Evolutionary conservation across 2,113 vertebrate species (phyloP), one percentile per base, ranked within the genome.

Genomic region (Dicerorhinus sumatrensis): DNA sequence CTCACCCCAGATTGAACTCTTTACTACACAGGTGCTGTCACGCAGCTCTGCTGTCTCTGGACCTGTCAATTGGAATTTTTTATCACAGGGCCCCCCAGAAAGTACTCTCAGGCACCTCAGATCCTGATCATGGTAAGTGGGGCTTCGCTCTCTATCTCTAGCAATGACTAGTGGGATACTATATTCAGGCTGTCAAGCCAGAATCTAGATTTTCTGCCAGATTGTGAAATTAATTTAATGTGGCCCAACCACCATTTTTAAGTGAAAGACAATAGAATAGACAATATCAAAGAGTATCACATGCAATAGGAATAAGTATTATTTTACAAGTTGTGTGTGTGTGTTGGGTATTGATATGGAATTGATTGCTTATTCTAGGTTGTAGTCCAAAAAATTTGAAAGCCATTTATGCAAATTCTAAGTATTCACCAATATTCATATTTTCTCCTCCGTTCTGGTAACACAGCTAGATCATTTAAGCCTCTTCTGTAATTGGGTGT

Each of bases 211-310:
- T 91, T 93, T 42, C 82, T 48, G 54, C 5, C 48, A 58, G 33
- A 39, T 23, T 73, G 33, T 89, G 67, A 70, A 72, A 89, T 79
- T 73, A 42, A 81, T 73, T 65, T 70, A 25, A 46, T 60, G 36
- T 83, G 58, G 21, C 42, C 80, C 23, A 70, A 84, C 5, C 65
- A 95, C 21, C 27, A 84, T 77, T 96, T 97, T 89, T 80, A 89
- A 90, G 36, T 63, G 11, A 60, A 65, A 79, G 31, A 42, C 25
- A 39, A 17, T 17, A 82, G 23, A 88, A 83, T 54, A 72, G 80
- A 92, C 89, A 89, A 92, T 73, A 48, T 46, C 42, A 25, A 60
- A 39, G 29, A n/a, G 14, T 36, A 12, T 83, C n/a, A 4, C 48
- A 56, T 29, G 12, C 65, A 91, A 80, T 23, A 93, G 8, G 56